phyloP scores from a whole-genome alignment of 2,797 vertebrate genomes.

The Gallinago solitaria region DNA sequence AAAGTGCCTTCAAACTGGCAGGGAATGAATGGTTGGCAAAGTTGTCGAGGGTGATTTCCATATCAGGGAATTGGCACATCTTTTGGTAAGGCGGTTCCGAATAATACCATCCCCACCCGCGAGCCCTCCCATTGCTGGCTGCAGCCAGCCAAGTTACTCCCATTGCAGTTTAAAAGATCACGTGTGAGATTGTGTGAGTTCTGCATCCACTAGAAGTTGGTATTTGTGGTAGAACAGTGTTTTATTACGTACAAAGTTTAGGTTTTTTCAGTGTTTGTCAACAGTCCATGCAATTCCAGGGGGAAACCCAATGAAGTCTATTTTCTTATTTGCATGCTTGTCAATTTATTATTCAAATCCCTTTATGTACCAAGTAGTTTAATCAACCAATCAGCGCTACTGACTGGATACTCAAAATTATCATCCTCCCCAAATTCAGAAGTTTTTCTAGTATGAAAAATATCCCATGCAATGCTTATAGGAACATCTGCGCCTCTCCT shows the following conservation, averaged over 20 bases:
- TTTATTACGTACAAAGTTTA: neutral
- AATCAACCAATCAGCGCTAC: neutral
- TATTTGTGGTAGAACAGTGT: neutral
- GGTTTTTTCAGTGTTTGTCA: neutral
- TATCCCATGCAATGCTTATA: neutral
- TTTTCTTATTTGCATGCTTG: neutral
- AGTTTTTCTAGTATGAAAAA: neutral
- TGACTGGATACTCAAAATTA: neutral
- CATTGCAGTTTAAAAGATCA: neutral
- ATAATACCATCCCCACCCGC: neutral
- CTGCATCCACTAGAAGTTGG: neutral
- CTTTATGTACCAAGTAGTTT: neutral
- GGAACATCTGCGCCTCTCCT: neutral
- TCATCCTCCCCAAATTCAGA: neutral
- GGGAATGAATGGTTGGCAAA: slow-evolving; percentile 58
- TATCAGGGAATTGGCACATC: slow-evolving; percentile 42
- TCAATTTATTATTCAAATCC: neutral
- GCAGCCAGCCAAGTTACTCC: neutral
- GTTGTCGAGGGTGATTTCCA: neutral
- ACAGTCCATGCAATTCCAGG: neutral
- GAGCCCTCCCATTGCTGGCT: neutral
- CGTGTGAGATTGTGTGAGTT: neutral
- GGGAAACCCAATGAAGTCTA: neutral
- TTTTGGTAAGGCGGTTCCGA: neutral
- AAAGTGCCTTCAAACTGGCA: slow-evolving; percentile 30